Conservation (phyloP, 2,888 invertebrate species). For the Pterostichus madidus region DNA sequence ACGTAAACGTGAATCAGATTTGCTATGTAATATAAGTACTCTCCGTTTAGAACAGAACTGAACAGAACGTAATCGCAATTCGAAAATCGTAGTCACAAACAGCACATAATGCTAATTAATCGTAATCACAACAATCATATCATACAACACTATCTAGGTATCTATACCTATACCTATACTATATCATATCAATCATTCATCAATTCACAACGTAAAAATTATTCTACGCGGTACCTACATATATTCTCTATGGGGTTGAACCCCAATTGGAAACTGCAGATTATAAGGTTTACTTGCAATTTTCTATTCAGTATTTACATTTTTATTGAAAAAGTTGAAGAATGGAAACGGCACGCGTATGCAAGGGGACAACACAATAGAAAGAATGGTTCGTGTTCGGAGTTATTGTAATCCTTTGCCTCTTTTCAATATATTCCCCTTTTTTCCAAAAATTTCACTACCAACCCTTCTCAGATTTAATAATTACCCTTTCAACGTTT, state of each 20-base stretch:
- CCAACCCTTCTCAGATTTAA: constrained; percentile 75
- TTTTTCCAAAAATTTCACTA: constrained; percentile 75
- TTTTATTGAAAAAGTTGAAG: constrained; percentile 37
- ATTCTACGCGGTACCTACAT: constrained; percentile 18
- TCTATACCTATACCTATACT: constrained; percentile 54
- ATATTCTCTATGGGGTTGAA: neutral
- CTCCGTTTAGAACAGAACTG: constrained; percentile 34
- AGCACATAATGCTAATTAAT: constrained; percentile 4
- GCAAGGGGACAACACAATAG: constrained; percentile 41
- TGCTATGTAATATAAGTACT: constrained; percentile 37
- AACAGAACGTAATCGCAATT: neutral
- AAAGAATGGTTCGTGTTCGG: neutral
- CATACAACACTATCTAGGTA: constrained; percentile 47
- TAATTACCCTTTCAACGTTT: constrained; percentile 77
- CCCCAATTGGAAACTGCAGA: neutral
- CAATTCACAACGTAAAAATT: constrained; percentile 18
- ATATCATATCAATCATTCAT: constrained; percentile 16
- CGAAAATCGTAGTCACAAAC: neutral
- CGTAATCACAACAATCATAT: constrained; percentile 43
- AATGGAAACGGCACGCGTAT: constrained; percentile 28
- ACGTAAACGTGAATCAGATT: constrained; percentile 20
- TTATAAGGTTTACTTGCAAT: constrained; percentile 29
- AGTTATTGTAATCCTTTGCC: constrained; percentile 42
- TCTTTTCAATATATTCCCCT: constrained; percentile 72
- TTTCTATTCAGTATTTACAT: constrained; percentile 16